Evolutionary conservation across 2,888 invertebrate species (phyloP), one percentile per base, ranked within the genome.

Genomic region (Pyrocoelia pectoralis): DNA sequence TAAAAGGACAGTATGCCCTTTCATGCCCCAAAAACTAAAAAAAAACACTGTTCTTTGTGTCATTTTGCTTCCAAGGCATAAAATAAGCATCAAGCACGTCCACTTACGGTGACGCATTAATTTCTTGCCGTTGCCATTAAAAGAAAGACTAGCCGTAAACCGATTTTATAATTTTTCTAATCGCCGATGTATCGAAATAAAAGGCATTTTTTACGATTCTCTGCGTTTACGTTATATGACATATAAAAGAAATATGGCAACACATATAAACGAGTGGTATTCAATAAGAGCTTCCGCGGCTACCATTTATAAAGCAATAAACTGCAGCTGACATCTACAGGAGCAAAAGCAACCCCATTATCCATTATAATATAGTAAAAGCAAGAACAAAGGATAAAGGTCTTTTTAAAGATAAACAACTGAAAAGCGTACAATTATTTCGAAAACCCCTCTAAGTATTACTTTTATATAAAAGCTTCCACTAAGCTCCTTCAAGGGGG

Each of bases 261-360:
- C 18, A 19, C 46, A 57, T 52, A 58, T 17, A 41, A 29, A 41
- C 18, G 43, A 18, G 28, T 13, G 58, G 41, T 29, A 52, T 15
- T 43, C 43, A 60, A 60, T 60, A 60, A 59, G 52, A 19, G 60
- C 49, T 38, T 19, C 40, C 28, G 3, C 60, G 3, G 52, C 29
- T 17, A 29, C 54, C 48, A 55, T 60, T 60, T 60, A 60, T 60
- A 54, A 60, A 60, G 53, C 54, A 46, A 54, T 60, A 60, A 60
- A 60, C 60, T 50, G 54, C 60, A 60, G 59, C 59, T 53, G 59
- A 52, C 59, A 29, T 51, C 40, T 15, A 13, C 51, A 52, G 51
- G 43, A 58, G 17, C 41, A 43, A 51, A 41, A 52, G 52, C 15
- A 38, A 17, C 19, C 19, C 58, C 18, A 51, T 58, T 58, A 58